Evolutionary conservation across 2,797 vertebrate genomes (phyloP).

Genomic region (Ptychobarbus kaznakovi): DNA sequence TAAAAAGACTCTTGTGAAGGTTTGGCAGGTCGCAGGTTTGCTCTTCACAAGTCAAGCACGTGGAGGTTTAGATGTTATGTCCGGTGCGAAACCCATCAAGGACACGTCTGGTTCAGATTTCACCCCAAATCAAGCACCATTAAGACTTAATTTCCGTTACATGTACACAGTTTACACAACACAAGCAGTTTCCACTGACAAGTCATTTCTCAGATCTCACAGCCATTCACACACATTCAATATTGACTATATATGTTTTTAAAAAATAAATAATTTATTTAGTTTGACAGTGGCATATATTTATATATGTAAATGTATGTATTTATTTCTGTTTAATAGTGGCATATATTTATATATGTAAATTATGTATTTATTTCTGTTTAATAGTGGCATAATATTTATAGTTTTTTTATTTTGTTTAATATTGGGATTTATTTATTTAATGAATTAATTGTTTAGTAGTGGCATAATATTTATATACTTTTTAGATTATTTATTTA

Average conservation of each 20-base stretch:
- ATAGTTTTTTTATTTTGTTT: background rate
- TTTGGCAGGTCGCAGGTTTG: constrained; percentile 1
- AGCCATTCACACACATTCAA: background rate
- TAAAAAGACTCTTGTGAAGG: constrained; percentile 50
- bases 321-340: background rate
- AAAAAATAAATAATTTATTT: background rate
- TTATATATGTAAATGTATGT: background rate
- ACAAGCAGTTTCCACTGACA: background rate
- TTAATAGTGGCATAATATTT: background rate
- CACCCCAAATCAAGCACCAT: background rate
- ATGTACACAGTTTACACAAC: background rate
- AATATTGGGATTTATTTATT: background rate
- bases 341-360: background rate
- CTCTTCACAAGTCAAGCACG: background rate
- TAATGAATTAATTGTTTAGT: background rate
- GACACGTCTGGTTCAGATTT: background rate
- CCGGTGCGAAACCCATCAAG: background rate
- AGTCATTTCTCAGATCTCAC: background rate
- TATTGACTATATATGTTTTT: background rate
- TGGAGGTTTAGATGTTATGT: background rate
- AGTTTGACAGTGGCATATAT: background rate
- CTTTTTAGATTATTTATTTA: background rate
- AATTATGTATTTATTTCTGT: background rate
- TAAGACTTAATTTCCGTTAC: background rate
- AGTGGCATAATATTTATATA: background rate